These are phyloP conservation scores for Takifugu flavidus DNA, from an alignment of 2,113 vertebrate species.

Conservation along the genomic window DNA sequence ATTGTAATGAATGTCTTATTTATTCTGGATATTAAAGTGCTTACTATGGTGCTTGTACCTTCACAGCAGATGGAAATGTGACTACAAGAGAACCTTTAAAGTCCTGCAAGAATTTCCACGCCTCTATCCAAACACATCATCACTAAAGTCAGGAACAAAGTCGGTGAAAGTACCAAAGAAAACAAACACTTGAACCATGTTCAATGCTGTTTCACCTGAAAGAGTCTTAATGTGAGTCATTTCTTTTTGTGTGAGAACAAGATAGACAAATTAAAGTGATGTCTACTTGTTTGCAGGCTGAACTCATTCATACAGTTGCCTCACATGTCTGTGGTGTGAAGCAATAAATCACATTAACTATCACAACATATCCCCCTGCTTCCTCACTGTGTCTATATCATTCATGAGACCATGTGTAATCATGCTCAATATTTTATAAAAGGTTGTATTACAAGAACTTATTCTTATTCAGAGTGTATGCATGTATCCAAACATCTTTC, in stretches of 20 bases:
- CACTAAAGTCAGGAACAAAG: constrained; percentile 41
- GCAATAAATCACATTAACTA: constrained; percentile 7
- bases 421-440: constrained; percentile 77
- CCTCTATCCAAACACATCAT: constrained; percentile 40
- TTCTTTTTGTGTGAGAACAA: not conserved
- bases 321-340: no score
- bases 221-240: not conserved
- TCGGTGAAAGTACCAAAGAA: constrained; percentile 37
- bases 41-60: constrained; percentile 59
- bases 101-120: constrained; percentile 25
- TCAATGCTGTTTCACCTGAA: constrained; percentile 18
- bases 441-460: constrained; percentile 74
- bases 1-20: constrained; percentile 63
- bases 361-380: constrained; percentile 8
- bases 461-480: constrained; percentile 72
- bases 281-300: not conserved
- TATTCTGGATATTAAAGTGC: constrained; percentile 57
- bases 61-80: constrained; percentile 49
- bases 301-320: not conserved
- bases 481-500: constrained; percentile 75
- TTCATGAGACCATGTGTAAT: constrained; percentile 70
- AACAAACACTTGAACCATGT: constrained; percentile 43
- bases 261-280: not conserved
- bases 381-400: constrained; percentile 53
- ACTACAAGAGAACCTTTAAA: constrained; percentile 44